Conservation (phyloP, 2,888 invertebrate genomes). For the Herminia tarsipennalis region DNA sequence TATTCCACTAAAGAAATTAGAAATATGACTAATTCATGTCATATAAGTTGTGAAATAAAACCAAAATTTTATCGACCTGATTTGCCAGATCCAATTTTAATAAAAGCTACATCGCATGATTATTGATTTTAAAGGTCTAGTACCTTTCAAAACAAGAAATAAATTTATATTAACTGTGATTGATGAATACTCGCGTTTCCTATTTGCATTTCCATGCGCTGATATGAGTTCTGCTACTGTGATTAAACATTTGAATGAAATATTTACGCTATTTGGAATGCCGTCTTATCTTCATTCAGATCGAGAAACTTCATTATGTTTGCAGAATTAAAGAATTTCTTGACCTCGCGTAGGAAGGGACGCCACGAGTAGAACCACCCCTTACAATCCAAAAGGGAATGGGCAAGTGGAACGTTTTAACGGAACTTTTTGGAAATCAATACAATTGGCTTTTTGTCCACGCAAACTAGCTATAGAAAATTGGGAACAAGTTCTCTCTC, state of each 20-base stretch:
- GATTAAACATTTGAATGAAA: not conserved
- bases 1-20: not conserved
- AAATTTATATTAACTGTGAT: not conserved
- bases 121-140: conserved; percentile 1
- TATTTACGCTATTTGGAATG: not conserved
- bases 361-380: not conserved
- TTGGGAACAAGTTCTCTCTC: not conserved
- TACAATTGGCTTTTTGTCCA: not conserved
- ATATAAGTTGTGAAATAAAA: not conserved
- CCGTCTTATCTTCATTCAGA: not conserved
- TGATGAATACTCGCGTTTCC: not conserved
- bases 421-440: not conserved
- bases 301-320: not conserved
- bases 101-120: not conserved
- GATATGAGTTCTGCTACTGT: not conserved
- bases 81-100: not conserved
- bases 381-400: not conserved
- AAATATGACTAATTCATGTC: not conserved
- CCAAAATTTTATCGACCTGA: too few species aligned
- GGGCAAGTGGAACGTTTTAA: conserved; percentile 1
- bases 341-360: not conserved
- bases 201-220: not conserved
- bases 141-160: not conserved
- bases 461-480: not conserved
- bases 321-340: not conserved